These are phyloP conservation scores for Eulemur rufifrons DNA, from an alignment of 2,113 vertebrate species.

Conservation along the genomic window DNA sequence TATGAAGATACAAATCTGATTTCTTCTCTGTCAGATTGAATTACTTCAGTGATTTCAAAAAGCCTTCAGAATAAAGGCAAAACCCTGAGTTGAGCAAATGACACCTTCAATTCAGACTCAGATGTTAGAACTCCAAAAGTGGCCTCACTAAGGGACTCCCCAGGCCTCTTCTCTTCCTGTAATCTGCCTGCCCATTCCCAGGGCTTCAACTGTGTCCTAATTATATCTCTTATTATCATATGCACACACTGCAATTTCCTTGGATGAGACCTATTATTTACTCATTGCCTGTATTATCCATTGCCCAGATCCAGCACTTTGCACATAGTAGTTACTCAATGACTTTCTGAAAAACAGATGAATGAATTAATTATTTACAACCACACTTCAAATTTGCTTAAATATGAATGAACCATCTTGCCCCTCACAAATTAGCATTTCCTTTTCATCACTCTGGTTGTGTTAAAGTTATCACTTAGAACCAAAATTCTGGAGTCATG, in stretches of 20 bases:
- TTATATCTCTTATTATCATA: background rate
- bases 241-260: background rate
- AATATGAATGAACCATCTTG: background rate
- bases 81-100: background rate
- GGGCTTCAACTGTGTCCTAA: background rate
- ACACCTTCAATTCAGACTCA: background rate
- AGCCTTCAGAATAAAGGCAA: background rate
- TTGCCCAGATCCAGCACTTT: background rate
- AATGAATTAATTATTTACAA: background rate
- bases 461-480: background rate
- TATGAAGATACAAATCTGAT: background rate
- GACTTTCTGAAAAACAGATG: background rate
- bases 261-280: background rate
- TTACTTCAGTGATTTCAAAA: background rate
- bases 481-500: background rate
- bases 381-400: background rate
- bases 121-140: background rate
- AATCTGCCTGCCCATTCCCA: background rate
- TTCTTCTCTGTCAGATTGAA: background rate
- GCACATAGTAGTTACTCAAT: background rate
- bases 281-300: fast-evolving
- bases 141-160: background rate
- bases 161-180: background rate
- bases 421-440: background rate
- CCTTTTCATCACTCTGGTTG: background rate